Conservation (phyloP, 2,888 invertebrate species). For the Dyspetes luteomarginatus region DNA sequence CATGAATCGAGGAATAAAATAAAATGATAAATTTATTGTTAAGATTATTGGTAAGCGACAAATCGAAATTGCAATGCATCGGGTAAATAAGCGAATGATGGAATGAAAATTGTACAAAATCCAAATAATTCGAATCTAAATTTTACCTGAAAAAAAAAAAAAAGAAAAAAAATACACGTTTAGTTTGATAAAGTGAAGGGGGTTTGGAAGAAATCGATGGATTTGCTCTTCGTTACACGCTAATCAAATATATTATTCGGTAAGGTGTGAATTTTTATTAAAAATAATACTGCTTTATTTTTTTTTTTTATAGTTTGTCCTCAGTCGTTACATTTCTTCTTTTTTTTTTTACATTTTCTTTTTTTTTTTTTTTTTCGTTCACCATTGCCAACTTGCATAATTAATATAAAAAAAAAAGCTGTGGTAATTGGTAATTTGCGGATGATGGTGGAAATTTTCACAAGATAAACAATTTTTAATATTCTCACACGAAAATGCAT, state of each 20-base stretch:
- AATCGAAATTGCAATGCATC: constrained; percentile 58
- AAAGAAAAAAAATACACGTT: not conserved
- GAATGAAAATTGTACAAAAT: constrained; percentile 62
- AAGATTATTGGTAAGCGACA: constrained; percentile 47
- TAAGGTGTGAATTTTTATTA: constrained; percentile 52
- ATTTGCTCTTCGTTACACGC: constrained; percentile 48
- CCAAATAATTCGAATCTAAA: constrained; percentile 49
- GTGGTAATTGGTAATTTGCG: constrained; percentile 48
- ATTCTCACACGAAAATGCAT: too few relatives aligned
- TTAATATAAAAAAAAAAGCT: constrained; percentile 44
- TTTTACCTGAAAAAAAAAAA: constrained; percentile 34
- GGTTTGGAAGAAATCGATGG: constrained; percentile 37
- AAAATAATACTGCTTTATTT: not conserved
- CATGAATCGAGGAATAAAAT: constrained; percentile 20
- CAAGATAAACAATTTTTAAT: constrained; percentile 21
- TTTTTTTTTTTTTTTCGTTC: constrained; percentile 20
- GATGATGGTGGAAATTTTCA: constrained; percentile 52
- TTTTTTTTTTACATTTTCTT: constrained; percentile 5
- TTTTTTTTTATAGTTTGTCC: constrained; percentile 1
- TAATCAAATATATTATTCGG: constrained; percentile 52
- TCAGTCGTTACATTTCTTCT: constrained; percentile 11
- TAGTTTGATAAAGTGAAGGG: constrained; percentile 36
- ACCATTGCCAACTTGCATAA: constrained; percentile 41
- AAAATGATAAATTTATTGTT: constrained; percentile 35
- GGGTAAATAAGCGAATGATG: constrained; percentile 38